Evolutionary conservation across 2,113 vertebrate genomes (phyloP).

Genomic region (Bubo blakistoni): DNA sequence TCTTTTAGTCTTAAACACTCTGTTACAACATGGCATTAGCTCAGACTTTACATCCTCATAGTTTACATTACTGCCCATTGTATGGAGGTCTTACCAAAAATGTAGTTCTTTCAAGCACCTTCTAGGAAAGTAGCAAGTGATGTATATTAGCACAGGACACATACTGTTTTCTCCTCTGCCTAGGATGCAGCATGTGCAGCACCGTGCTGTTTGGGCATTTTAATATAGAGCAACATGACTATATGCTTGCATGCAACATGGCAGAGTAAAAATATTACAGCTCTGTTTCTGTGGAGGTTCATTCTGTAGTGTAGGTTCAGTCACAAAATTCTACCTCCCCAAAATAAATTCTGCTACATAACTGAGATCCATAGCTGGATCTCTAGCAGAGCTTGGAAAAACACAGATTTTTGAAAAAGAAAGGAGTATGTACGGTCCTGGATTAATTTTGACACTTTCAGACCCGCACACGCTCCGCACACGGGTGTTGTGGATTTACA

Average conservation of each 20-base stretch:
- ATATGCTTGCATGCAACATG: not conserved
- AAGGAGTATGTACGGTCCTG: not conserved
- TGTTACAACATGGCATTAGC: not conserved
- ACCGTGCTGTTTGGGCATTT: not conserved
- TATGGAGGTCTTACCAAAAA: not conserved
- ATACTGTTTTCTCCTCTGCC: not conserved
- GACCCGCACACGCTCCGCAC: not conserved
- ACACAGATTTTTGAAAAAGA: not conserved
- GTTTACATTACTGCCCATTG: not conserved
- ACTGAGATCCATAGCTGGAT: not conserved
- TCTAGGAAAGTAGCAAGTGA: not conserved
- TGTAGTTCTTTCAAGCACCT: not conserved
- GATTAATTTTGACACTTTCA: not conserved
- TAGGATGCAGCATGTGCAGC: not conserved
- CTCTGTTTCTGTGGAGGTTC: not conserved
- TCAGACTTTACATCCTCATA: not conserved
- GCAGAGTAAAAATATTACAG: not conserved
- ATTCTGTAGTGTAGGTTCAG: not conserved
- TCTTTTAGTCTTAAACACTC: not conserved
- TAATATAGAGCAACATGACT: not conserved
- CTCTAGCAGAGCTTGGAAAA: not conserved
- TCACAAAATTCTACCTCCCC: not conserved
- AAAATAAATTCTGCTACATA: not conserved
- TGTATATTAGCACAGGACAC: not conserved
- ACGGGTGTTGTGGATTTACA: not conserved